Conservation (phyloP, 2,888 invertebrate species). For the Argyresthia goedartella region DNA sequence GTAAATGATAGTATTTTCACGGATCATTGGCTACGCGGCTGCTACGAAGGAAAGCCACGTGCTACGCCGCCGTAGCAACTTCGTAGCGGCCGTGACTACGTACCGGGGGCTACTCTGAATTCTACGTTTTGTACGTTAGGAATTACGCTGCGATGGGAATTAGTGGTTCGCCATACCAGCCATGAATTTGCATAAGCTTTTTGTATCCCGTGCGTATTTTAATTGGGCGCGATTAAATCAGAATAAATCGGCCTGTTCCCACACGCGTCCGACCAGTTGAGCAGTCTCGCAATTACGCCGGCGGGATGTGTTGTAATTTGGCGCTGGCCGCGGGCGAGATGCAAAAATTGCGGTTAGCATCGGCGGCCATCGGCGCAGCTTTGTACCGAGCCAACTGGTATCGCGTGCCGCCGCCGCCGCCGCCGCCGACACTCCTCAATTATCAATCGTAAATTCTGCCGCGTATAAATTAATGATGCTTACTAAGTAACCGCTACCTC, state of each 20-base stretch:
- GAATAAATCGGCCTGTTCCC: conserved; percentile 62
- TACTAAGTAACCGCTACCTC: conserved; percentile 11
- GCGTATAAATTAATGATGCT: conserved; percentile 36
- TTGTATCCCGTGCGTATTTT: conserved; percentile 55
- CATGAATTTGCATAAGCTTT: conserved; percentile 46
- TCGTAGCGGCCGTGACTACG: conserved; percentile 9
- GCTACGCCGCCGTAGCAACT: neutral
- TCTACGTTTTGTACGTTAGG: no score
- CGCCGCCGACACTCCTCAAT: conserved; percentile 51
- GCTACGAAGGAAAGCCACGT: neutral
- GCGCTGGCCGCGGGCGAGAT: conserved; percentile 45
- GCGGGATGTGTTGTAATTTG: conserved; percentile 53
- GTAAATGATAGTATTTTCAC: conserved; percentile 2
- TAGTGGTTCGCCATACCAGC: neutral
- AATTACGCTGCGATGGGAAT: no score
- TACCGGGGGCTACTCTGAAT: neutral
- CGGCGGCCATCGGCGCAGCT: conserved; percentile 21
- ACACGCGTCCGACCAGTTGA: conserved; percentile 32
- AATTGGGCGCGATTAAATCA: conserved; percentile 64
- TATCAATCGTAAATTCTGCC: conserved; percentile 60
- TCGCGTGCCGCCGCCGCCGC: conserved; percentile 22
- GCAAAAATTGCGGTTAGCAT: conserved; percentile 49
- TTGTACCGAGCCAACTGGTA: conserved; percentile 8
- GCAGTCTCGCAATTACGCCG: conserved; percentile 48
- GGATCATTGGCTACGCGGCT: neutral